Base-by-base conservation (phyloP, 1,140 invertebrate species). In the Tribolium madens region DNA sequence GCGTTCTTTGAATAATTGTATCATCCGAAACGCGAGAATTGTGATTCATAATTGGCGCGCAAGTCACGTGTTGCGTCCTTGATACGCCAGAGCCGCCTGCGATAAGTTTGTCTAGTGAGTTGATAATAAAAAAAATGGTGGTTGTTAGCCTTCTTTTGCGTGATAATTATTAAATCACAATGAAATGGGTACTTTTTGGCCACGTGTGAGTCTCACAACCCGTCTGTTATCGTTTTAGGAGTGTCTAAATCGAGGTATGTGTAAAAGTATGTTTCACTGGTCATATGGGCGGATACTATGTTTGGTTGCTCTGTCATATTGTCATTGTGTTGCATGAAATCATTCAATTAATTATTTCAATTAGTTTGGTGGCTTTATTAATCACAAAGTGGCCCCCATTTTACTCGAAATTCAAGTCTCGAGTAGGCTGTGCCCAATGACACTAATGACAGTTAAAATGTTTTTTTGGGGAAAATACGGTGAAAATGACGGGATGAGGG, bases 321-420 rank as follows among this genome's bases (percentile, higher is more conserved):
- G 31, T 64, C 57, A 64, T 64, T 33, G 57, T 12, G 31, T 70
- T 50, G 31, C 52, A 80, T 76, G 79, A 78, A 68, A 57, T 73
- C 69, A 73, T 76, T 50, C 70, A 73, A 77, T 81, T 79, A 77
- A 82, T 81, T 81, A 80, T 53, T 64, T 71, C 69, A 79, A 82
- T 81, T 79, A 80, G 75, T 18, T 52, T 72, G 46, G 74, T 75
- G 75, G 73, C 71, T 71, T 46, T 60, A 73, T 77, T 73, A 47
- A 12, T 48, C 88, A 88, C 88, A 88, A 89, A 89, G 88, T 89
- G 88, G 89, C 88, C 88, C 88, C 87, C 87, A 88, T 89, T 86
- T 87, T 85, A 87, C 87, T 87, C 52, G 26, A 48, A 71, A 68
- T 31, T n/a, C 69, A 74, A 60, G 64, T 75, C 74, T 57, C 52